A percentile compares a stretch with the other conserved stretches of the same genome.
Conservation (phyloP, 2,797 vertebrate genomes). For the Clarias platycephalus region DNA sequence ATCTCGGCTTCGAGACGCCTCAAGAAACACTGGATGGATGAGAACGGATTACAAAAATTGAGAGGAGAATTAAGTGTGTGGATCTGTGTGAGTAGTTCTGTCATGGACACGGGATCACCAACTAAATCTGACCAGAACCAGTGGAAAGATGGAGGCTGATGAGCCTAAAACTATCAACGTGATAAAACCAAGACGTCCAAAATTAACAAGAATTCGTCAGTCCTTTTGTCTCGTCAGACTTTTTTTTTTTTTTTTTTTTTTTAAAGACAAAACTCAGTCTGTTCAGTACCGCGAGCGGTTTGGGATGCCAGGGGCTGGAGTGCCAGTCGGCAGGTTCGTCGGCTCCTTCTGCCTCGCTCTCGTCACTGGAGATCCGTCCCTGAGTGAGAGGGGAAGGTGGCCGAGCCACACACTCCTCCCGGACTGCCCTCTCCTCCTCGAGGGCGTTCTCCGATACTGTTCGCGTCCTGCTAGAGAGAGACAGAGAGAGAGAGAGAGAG, state of each 20-base stretch:
- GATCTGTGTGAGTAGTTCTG: no score
- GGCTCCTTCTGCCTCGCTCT: slow-evolving; percentile 80
- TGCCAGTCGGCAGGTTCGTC: slow-evolving; percentile 75
- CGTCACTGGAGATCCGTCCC: slow-evolving; percentile 83
- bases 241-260: no score
- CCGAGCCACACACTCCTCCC: slow-evolving; percentile 68
- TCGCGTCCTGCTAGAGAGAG: slow-evolving; percentile 64
- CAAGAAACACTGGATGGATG: not conserved
- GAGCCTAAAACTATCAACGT: not conserved
- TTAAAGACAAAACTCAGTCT: not conserved
- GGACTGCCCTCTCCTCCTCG: slow-evolving; percentile 74
- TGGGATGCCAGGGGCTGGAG: slow-evolving; percentile 77
- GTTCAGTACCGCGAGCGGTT: slow-evolving; percentile 78
- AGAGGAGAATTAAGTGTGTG: not conserved
- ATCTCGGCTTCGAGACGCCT: not conserved
- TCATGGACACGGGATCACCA: not conserved
- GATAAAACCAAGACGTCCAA: not conserved
- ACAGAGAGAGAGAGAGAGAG: no score
- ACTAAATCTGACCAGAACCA: not conserved
- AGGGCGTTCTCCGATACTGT: slow-evolving; percentile 73
- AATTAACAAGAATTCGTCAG: not conserved
- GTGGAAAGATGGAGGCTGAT: not conserved
- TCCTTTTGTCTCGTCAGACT: not conserved
- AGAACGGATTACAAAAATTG: no score
- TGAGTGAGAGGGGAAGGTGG: slow-evolving; percentile 76